Percentiles rank a stretch among this genome's conserved stretches.
phyloP scores from a whole-genome alignment of 2,113 vertebrate genomes.

The Phalacrocorax aristotelis region DNA sequence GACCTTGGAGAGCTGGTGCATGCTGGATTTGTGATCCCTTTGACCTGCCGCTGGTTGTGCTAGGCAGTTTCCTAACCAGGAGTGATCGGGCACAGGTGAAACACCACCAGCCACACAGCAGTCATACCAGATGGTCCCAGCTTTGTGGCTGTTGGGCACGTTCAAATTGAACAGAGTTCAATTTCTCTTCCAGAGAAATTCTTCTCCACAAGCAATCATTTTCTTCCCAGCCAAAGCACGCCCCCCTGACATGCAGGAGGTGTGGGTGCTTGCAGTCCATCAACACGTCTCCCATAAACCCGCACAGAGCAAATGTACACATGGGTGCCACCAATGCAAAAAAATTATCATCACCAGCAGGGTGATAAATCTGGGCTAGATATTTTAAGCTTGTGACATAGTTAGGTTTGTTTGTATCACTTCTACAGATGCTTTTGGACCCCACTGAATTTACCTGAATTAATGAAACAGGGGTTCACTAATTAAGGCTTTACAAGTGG shows the following conservation, averaged over 20 bases:
- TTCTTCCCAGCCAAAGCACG: neutral
- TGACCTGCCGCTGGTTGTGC: neutral
- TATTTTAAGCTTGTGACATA: neutral
- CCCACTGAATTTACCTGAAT: neutral
- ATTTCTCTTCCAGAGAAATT: neutral
- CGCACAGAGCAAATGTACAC: rapidly evolving
- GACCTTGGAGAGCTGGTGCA: neutral
- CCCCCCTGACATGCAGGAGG: neutral
- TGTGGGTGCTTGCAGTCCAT: neutral
- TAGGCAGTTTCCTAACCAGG: neutral
- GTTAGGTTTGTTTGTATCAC: neutral
- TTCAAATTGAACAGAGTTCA: neutral
- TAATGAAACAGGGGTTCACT: neutral
- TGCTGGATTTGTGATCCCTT: neutral
- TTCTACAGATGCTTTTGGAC: neutral
- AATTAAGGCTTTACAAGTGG: neutral
- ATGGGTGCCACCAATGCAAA: neutral
- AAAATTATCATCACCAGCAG: neutral
- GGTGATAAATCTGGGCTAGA: neutral
- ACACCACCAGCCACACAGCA: neutral
- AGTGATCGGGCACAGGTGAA: neutral
- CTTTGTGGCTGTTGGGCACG: rapidly evolving
- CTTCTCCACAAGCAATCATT: neutral
- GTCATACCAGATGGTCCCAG: neutral
- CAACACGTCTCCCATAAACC: neutral